Base-by-base conservation (phyloP, 2,888 invertebrate genomes). In the Hesperia comma region DNA sequence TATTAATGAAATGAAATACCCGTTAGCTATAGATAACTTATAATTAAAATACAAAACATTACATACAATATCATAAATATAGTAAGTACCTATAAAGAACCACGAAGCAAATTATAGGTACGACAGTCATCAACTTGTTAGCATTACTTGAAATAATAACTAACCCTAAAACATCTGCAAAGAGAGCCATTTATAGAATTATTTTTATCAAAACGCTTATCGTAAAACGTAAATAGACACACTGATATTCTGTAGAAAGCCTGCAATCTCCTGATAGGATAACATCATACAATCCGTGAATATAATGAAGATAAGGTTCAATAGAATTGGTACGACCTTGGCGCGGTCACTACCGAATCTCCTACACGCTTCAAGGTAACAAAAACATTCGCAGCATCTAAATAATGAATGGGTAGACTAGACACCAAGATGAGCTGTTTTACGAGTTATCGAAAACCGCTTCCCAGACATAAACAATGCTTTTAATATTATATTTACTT, bases 281-380 rank as follows among this genome's bases (percentile, higher is more conserved):
- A 51, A 49, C 17, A 19, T 17, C 14, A 51, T 26, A 1, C 14
- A 51, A 49, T 26, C 17, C 14, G 6, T 51, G 10, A 61, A 61
- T 51, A 21, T 49, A 33, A 14, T 37, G n/a, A 61, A 61, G 40
- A 61, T 62, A 43, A 43, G 26, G 53, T 49, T 49, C 37, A 56
- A 40, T 14, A 53, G 26, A 41, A 49, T 37, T 37, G 49, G 37
- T 53, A 66, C 41, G 58, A 41, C 64, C 64, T 66, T 66, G 64
- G 15, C 12, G 64, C 57, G 53, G 58, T 60, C 64, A 43, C 33
- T 19, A 46, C 19, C 41, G 19, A 41, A 40, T 41, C 40, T 64
- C 51, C 51, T 54, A 19, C 49, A 60, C 17, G 58, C 53, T 60
- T 26, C 58, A 60, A 53, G 58, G 64, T 40, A 63, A 57, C 49